Conservation (phyloP, 2,113 vertebrate species). For the Phylloscopus whistleri region DNA sequence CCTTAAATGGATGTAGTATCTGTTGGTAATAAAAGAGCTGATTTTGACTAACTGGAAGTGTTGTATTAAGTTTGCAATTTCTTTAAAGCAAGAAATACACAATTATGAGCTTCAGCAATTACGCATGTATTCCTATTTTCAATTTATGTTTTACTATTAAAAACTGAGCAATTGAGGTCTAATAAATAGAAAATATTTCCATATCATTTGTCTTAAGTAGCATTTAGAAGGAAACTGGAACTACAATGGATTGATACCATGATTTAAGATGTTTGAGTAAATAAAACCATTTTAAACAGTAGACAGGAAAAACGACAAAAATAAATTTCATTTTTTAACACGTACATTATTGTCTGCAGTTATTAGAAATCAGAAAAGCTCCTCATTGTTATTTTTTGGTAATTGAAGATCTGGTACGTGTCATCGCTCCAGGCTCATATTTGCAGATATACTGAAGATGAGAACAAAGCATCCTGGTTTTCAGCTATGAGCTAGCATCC, state of each 20-base stretch:
- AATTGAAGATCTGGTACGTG: background rate
- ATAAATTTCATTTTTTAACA: background rate
- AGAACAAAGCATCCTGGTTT: background rate
- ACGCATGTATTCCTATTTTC: background rate
- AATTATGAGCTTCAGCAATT: background rate
- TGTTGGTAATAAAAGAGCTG: background rate
- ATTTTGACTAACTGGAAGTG: background rate
- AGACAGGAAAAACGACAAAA: background rate
- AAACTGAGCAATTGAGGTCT: background rate
- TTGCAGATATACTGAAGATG: background rate
- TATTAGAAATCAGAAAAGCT: background rate
- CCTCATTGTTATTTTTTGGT: background rate
- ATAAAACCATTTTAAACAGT: background rate
- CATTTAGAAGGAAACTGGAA: background rate
- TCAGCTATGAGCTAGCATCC: background rate
- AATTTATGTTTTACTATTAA: background rate
- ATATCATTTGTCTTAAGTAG: background rate
- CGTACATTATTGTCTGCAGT: background rate
- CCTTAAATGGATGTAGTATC: background rate
- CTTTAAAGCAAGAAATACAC: background rate
- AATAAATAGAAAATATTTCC: background rate
- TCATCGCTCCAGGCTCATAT: background rate
- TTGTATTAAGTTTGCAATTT: background rate
- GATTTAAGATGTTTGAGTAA: background rate
- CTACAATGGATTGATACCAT: background rate